Evolutionary conservation across 1,140 invertebrate species (phyloP).

Genomic region (Drosophila eugracilis): DNA sequence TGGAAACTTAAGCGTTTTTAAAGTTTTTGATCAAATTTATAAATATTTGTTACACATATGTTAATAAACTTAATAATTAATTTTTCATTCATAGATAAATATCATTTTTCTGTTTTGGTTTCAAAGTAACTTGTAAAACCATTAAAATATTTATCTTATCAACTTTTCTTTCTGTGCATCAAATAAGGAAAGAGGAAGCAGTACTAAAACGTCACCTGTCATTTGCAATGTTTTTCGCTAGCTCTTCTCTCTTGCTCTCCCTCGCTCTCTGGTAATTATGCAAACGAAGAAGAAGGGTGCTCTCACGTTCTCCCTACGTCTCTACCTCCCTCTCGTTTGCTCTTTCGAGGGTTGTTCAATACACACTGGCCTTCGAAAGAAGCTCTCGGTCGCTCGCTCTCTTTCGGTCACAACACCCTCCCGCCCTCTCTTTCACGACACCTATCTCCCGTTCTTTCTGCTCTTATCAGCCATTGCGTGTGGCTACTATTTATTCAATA

Average conservation of each 20-base stretch:
- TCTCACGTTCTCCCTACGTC: constrained; percentile 13
- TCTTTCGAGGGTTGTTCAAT: constrained; percentile 49
- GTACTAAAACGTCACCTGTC: constrained; percentile 75
- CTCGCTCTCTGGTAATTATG: constrained; percentile 42
- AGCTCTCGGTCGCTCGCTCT: constrained; percentile 26
- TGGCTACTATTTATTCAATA: constrained; percentile 71
- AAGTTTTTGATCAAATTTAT: no score
- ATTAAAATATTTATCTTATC: not conserved
- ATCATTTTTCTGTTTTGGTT: no score
- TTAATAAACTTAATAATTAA: no score
- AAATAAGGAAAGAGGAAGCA: constrained; percentile 32
- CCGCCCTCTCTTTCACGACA: not conserved
- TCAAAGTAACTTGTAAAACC: no score
- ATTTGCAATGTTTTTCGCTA: constrained; percentile 75
- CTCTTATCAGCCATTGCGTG: constrained; percentile 72
- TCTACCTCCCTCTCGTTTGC: constrained; percentile 7
- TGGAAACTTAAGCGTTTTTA: no score
- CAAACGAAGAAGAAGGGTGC: constrained; percentile 50
- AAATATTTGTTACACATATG: no score
- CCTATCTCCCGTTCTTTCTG: constrained; percentile 10
- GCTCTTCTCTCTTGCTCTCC: constrained; percentile 1
- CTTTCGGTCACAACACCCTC: not conserved
- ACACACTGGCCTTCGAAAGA: constrained; percentile 45
- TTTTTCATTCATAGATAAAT: no score
- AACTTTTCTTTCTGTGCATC: not conserved